Conservation (phyloP, 2,113 vertebrate species). For the Macrotis lagotis region DNA sequence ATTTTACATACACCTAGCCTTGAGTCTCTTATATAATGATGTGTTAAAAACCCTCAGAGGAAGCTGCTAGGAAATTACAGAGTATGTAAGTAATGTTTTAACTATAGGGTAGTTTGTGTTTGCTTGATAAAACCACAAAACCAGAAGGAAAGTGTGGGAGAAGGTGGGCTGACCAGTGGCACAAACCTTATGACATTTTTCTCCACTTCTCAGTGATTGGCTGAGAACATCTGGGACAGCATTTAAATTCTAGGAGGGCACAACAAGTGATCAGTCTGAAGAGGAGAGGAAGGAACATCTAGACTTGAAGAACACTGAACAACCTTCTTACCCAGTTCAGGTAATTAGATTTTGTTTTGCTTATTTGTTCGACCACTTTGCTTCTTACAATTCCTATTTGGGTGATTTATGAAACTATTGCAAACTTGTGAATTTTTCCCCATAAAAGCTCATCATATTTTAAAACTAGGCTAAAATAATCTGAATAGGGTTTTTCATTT, state of each 20-base stretch:
- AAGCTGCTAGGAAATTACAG: slow-evolving; percentile 80
- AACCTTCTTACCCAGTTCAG: slow-evolving; percentile 54
- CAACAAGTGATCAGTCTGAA: slow-evolving; percentile 70
- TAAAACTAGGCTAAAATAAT: slow-evolving; percentile 16
- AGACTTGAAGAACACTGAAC: slow-evolving; percentile 39
- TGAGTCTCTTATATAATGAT: slow-evolving; percentile 61
- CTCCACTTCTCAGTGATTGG: slow-evolving; percentile 78
- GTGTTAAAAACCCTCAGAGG: slow-evolving; percentile 49
- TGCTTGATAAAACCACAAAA: slow-evolving; percentile 84
- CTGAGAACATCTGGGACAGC: slow-evolving; percentile 65
- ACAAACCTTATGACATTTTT: slow-evolving; percentile 83
- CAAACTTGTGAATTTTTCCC: slow-evolving; percentile 39
- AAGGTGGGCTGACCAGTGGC: slow-evolving; percentile 81
- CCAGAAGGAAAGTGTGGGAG: slow-evolving; percentile 86
- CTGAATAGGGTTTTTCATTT: slow-evolving; percentile 17
- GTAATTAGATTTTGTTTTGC: slow-evolving; percentile 62
- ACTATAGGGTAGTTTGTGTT: slow-evolving; percentile 74
- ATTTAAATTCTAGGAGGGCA: slow-evolving; percentile 83
- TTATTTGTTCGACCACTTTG: slow-evolving; percentile 28
- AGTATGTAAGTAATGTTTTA: slow-evolving; percentile 81
- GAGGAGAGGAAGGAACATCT: slow-evolving; percentile 41
- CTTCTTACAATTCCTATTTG: slow-evolving; percentile 31
- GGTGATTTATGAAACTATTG: neutral
- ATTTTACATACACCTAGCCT: neutral
- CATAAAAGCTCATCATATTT: neutral